phyloP scores from a whole-genome alignment of 2,888 invertebrate species.

The Disparrhopalites patrizii region DNA sequence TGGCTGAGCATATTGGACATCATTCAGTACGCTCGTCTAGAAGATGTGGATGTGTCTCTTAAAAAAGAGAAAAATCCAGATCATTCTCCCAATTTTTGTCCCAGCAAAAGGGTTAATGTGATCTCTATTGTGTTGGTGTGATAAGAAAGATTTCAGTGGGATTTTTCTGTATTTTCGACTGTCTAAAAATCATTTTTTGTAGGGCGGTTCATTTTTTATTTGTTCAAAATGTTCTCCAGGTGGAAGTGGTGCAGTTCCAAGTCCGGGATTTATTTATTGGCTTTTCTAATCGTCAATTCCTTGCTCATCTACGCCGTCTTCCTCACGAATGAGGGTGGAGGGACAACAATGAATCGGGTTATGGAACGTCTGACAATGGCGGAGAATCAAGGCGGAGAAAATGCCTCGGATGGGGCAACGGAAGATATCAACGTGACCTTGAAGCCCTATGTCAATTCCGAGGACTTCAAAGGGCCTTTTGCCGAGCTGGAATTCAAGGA shows the following conservation, averaged over 20 bases:
- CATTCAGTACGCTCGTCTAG: no score
- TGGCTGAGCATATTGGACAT: no score
- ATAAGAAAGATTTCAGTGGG: no score
- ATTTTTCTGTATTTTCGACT: no score
- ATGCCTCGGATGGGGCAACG: not conserved
- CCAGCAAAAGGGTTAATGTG: no score
- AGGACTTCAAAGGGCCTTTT: not conserved
- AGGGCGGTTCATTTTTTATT: no score
- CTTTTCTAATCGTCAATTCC: not conserved
- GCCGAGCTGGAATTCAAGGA: conserved; percentile 22
- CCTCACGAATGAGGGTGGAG: not conserved
- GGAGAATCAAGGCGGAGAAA: not conserved
- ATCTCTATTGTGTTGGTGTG: no score
- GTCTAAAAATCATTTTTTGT: no score
- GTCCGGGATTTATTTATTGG: not conserved
- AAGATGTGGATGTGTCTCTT: no score
- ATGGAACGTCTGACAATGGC: not conserved
- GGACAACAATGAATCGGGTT: not conserved
- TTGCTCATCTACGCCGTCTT: conserved; percentile 1
- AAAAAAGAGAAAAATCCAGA: no score
- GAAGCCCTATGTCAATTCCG: conserved; percentile 12
- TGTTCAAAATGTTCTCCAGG: conserved; percentile 9
- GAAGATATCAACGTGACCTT: not conserved
- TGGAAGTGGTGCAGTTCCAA: conserved; percentile 14
- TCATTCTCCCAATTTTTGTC: no score